These are phyloP conservation scores for Erithacus rubecula DNA, from an alignment of 2,797 vertebrate species.

Conservation along the genomic window DNA sequence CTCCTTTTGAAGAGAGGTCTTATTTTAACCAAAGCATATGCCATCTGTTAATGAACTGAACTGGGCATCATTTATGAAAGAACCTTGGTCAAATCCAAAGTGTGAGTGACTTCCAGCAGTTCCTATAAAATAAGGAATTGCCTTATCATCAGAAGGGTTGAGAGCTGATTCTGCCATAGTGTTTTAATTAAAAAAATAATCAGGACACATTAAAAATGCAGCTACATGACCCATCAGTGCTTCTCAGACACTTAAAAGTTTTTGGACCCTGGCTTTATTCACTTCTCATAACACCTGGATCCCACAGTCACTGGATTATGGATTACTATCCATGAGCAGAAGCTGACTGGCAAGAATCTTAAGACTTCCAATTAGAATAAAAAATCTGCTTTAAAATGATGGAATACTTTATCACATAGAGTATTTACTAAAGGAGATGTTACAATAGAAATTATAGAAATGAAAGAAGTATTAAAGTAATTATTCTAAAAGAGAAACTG, in stretches of 20 bases:
- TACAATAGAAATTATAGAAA: conserved; percentile 9
- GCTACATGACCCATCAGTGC: not conserved
- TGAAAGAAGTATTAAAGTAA: not conserved
- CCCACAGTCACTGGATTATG: not conserved
- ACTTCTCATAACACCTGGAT: not conserved
- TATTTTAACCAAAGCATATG: conserved; percentile 8
- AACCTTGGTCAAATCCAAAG: not conserved
- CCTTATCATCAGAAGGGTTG: not conserved
- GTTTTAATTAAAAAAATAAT: not conserved
- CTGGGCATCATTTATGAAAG: not conserved
- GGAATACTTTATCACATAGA: not conserved
- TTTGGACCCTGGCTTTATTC: not conserved
- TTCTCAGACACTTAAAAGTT: not conserved
- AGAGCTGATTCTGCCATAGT: not conserved
- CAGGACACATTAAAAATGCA: not conserved
- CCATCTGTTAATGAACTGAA: not conserved
- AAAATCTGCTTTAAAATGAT: not conserved
- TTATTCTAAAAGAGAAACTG: not conserved
- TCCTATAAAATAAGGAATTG: not conserved
- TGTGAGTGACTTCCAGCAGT: not conserved
- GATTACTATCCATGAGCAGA: not conserved
- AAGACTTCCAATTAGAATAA: not conserved
- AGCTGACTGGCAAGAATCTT: not conserved
- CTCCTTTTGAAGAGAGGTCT: not conserved
- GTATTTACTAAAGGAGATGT: conserved; percentile 12